Conservation (phyloP, 1,140 invertebrate species). For the Drosophila bocqueti region DNA sequence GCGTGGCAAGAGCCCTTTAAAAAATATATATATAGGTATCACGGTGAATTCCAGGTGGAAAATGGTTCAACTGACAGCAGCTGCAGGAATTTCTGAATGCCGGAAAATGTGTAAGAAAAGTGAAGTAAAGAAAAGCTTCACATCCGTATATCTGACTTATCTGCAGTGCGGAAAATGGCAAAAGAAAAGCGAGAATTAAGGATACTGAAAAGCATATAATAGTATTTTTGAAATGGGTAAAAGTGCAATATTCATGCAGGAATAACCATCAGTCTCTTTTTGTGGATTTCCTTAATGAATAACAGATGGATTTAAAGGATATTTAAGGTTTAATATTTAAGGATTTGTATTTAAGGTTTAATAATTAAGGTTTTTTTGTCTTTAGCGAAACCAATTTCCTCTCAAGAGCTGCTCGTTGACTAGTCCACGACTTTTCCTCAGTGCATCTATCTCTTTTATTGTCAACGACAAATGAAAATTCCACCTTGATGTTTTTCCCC, state of each 20-base stretch:
- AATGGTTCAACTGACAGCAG: conserved; percentile 28
- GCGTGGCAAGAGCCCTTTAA: conserved; percentile 26
- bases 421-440: neutral
- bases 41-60: conserved; percentile 34
- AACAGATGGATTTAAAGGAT: neutral
- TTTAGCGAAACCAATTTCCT: neutral
- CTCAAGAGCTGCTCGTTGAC: neutral
- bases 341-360: neutral
- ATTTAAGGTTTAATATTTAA: neutral
- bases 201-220: conserved; percentile 2
- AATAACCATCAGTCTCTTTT: neutral
- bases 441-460: conserved; percentile 54
- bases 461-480: conserved; percentile 77
- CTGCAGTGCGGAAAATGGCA: conserved; percentile 11
- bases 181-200: conserved; percentile 1
- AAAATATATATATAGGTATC: conserved; percentile 1
- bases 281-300: neutral
- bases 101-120: conserved; percentile 20
- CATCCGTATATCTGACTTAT: conserved; percentile 13
- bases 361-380: neutral
- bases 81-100: conserved; percentile 30
- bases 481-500: conserved; percentile 61
- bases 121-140: conserved; percentile 11
- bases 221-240: neutral
- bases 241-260: neutral